Evolutionary conservation across 2,113 vertebrate genomes (phyloP), one percentile per base, ranked within the genome.

Genomic region (Ophiodon elongatus): DNA sequence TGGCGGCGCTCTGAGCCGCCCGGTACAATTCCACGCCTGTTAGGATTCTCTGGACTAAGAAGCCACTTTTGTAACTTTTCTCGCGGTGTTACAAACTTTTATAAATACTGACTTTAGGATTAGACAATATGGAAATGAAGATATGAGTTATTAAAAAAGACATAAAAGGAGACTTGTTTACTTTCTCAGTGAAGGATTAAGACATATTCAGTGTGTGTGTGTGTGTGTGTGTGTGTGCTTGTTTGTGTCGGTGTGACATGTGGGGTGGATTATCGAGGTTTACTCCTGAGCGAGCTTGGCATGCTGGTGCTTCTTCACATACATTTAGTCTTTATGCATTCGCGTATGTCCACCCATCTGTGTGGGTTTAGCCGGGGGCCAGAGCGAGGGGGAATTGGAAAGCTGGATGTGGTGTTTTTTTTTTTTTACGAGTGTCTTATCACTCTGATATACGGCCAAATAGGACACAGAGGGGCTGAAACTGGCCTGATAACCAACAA

Each of bases 371-470:
- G 83, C 89, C 90, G 88, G 63, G 85, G 89, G 79, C 45, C 59
- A 81, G 33, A 90, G 69, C 23, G 33, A 81, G 59, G 76, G 73
- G 76, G 65, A 67, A 80, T 78, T 68, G 80, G 57, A 86, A 86
- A 56, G 45, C 62, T 77, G 57, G 56, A 80, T 76, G 79, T 74
- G 65, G 84, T 52, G 54, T 17, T 6, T 47, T 5, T 19, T 27
- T 27, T 79, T 82, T 79, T 80, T 63, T 57, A 85, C 47, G 59
- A 52, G 47, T 37, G 62, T 83, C 75, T 93, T 90, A 91, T 88
- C 89, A 21, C 85, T 77, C 33, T 78, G 82, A 89, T 89, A 87
- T 63, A 76, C 72, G 72, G 78, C 82, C 88, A 92, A 92, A 91
- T 87, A 84, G 91, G 66, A 90, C 71, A 79, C 14, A 71, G 57